Conservation (phyloP, 2,888 invertebrate species). For the Hyposoter didymator region DNA sequence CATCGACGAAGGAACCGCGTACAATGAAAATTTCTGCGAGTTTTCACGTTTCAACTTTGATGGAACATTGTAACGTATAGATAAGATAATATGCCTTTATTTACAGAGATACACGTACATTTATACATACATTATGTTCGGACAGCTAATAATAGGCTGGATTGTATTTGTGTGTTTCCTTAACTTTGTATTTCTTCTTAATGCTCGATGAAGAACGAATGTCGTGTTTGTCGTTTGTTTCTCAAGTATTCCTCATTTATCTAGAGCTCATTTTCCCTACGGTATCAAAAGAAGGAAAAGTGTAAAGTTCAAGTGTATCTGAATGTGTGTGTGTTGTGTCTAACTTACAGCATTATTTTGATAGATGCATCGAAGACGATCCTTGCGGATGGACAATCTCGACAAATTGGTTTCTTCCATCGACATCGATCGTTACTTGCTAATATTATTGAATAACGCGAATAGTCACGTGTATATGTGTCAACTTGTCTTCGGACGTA, state of each 20-base stretch:
- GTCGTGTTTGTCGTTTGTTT: conserved; percentile 42
- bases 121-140: conserved; percentile 74
- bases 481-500: conserved; percentile 50
- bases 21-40: background rate
- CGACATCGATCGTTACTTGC: conserved; percentile 21
- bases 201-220: conserved; percentile 46
- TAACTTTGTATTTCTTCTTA: conserved; percentile 3
- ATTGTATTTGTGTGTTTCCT: conserved; percentile 52
- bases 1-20: conserved; percentile 23
- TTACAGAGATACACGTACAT: conserved; percentile 78
- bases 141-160: conserved; percentile 72
- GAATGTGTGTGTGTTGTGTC: background rate
- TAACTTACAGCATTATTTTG: conserved; percentile 23
- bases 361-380: conserved; percentile 3
- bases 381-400: conserved; percentile 27
- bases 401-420: conserved; percentile 20
- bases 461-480: conserved; percentile 32
- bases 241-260: conserved; percentile 62
- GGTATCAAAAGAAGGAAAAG: conserved; percentile 70
- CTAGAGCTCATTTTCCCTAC: conserved; percentile 65
- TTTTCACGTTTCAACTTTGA: conserved; percentile 25
- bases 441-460: conserved; percentile 23
- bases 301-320: conserved; percentile 47
- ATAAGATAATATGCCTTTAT: conserved; percentile 77
- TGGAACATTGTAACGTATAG: conserved; percentile 68